Evolutionary conservation across 1,140 invertebrate species (phyloP).

Genomic region (Musca domestica): DNA sequence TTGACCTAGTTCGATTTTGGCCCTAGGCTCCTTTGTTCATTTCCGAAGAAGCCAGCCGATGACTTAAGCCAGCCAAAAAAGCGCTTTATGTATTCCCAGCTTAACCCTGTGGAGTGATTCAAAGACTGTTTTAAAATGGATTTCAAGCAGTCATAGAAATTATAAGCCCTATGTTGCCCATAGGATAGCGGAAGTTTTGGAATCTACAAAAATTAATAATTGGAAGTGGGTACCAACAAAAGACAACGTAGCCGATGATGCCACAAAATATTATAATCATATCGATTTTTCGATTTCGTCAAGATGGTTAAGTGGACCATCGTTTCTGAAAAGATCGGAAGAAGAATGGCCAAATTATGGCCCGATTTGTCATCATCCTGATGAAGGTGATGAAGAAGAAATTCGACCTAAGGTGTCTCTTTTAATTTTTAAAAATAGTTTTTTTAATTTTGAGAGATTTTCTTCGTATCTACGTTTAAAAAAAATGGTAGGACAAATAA

Average conservation of each 20-base stretch:
- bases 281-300: background rate
- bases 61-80: too few relatives aligned
- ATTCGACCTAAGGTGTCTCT: background rate
- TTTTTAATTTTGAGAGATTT: background rate
- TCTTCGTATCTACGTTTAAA: background rate
- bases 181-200: constrained; percentile 9
- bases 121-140: background rate
- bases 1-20: too few relatives aligned
- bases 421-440: background rate
- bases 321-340: background rate
- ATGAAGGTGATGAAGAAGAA: background rate
- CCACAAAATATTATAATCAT: background rate
- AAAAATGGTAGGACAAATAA: background rate
- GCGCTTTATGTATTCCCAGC: too few relatives aligned
- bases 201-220: background rate
- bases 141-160: background rate
- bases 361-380: background rate
- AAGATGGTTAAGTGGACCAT: background rate
- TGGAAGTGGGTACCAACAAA: constrained; percentile 2
- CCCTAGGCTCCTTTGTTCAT: too few relatives aligned
- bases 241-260: constrained; percentile 1
- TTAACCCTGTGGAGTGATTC: background rate
- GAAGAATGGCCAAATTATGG: background rate
- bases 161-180: constrained; percentile 10
- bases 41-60: too few relatives aligned